Conservation (phyloP, 2,797 vertebrate species). For the Melanotaenia boesemani region DNA sequence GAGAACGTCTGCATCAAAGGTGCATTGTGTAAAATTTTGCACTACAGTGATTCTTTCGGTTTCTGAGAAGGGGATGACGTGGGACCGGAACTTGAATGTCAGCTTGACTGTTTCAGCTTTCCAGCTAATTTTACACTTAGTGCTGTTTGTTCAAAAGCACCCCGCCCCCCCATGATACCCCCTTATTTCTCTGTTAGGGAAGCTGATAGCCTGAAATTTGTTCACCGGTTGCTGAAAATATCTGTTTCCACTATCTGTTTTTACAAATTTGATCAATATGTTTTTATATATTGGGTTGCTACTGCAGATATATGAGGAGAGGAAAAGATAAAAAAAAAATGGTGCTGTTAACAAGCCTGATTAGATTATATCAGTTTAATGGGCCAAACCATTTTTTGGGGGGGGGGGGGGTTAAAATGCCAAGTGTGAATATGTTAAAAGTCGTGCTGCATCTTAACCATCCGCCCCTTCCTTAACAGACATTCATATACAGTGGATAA, state of each 20-base stretch:
- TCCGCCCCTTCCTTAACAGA: slow-evolving; percentile 66
- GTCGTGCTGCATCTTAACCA: slow-evolving; percentile 69
- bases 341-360: slow-evolving; percentile 62
- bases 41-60: slow-evolving; percentile 80
- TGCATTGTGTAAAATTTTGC: slow-evolving; percentile 78
- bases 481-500: slow-evolving; percentile 75
- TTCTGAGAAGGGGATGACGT: slow-evolving; percentile 78
- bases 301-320: slow-evolving; percentile 52
- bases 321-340: slow-evolving; percentile 10
- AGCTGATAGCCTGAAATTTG: slow-evolving; percentile 57
- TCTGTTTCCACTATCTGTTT: slow-evolving; percentile 54
- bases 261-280: slow-evolving; percentile 42
- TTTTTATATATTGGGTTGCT: slow-evolving; percentile 51
- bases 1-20: slow-evolving; percentile 73
- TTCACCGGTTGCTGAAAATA: slow-evolving; percentile 65
- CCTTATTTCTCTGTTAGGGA: slow-evolving; percentile 43
- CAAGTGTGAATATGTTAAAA: slow-evolving; percentile 77
- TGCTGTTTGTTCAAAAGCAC: slow-evolving; percentile 65
- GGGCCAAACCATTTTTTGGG: slow-evolving; percentile 61
- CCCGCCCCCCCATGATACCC: neutral
- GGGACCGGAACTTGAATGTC: slow-evolving; percentile 84
- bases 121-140: slow-evolving; percentile 64
- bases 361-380: slow-evolving; percentile 50
- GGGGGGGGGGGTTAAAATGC: slow-evolving; percentile 52
- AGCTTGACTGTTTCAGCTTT: slow-evolving; percentile 75